phyloP scores from a whole-genome alignment of 1,140 invertebrate species.

The Lasioglossum baleicum region DNA sequence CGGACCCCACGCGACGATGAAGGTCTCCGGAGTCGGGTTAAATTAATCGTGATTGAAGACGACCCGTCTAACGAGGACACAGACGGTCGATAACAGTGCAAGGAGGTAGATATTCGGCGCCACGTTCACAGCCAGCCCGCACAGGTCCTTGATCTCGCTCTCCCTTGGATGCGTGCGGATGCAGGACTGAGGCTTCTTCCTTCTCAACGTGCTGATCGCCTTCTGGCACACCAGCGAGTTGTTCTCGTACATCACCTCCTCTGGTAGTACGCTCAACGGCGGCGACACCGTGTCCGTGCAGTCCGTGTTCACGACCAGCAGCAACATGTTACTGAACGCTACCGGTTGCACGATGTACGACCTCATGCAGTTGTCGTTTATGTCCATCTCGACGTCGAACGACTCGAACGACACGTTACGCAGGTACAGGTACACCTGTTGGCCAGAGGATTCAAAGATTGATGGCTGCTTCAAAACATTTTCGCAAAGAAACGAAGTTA shows the following conservation, averaged over 20 bases:
- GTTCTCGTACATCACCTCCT: constrained; percentile 82
- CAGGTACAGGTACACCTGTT: constrained; percentile 75
- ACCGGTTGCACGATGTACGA: constrained; percentile 92
- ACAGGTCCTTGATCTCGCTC: constrained; percentile 79
- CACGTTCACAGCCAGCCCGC: constrained; percentile 66
- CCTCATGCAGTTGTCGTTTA: constrained; percentile 74
- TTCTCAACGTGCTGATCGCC: constrained; percentile 81
- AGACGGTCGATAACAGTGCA: constrained; percentile 27
- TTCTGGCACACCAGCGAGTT: constrained; percentile 84
- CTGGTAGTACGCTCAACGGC: constrained; percentile 82
- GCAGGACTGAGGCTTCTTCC: constrained; percentile 84
- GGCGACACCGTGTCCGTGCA: constrained; percentile 71
- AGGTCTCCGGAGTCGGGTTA: too few relatives aligned
- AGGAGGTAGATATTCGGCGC: constrained; percentile 62
- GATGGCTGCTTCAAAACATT: too few relatives aligned
- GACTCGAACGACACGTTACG: constrained; percentile 69
- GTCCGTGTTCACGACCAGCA: constrained; percentile 88
- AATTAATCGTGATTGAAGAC: constrained; percentile 1
- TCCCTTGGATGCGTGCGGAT: constrained; percentile 86
- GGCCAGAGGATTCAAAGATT: constrained; percentile 9
- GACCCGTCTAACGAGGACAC: not conserved
- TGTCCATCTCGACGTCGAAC: constrained; percentile 67
- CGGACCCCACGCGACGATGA: not conserved
- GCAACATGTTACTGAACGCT: constrained; percentile 90
- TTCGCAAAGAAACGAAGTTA: too few relatives aligned